Evolutionary conservation across 1,140 invertebrate genomes (phyloP).

Genomic region (Scylla paramamosain): DNA sequence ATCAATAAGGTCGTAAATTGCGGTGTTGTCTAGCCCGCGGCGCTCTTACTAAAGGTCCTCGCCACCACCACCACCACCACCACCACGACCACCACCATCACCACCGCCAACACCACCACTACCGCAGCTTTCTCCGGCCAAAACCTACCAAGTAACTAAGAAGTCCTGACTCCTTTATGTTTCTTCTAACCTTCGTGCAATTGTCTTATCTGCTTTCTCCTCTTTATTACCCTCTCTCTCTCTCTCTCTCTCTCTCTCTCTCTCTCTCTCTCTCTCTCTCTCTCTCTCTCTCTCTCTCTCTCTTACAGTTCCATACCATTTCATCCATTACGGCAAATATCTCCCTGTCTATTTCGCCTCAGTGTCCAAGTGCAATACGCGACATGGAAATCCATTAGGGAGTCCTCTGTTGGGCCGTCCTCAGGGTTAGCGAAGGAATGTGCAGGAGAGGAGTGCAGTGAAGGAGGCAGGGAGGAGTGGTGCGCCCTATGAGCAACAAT

Average conservation of each 20-base stretch:
- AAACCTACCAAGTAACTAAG: not conserved
- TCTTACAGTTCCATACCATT: not conserved
- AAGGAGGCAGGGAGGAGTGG: too few relatives aligned
- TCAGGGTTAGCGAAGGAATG: not conserved
- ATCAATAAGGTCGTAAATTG: slow-evolving; percentile 34
- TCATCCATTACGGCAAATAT: not conserved
- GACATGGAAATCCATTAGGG: not conserved
- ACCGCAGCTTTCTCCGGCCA: not conserved
- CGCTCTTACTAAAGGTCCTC: not conserved
- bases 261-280: slow-evolving; percentile 26
- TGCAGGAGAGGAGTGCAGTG: too few relatives aligned
- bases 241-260: slow-evolving; percentile 20
- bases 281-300: slow-evolving; percentile 9
- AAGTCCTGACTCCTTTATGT: not conserved
- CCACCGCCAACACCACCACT: not conserved
- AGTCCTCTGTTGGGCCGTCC: not conserved
- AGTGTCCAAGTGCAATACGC: not conserved
- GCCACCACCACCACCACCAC: slow-evolving; percentile 3
- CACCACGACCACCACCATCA: not conserved
- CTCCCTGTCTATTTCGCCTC: not conserved
- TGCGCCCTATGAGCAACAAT: too few relatives aligned
- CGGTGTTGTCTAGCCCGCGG: not conserved
- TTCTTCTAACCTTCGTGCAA: not conserved
- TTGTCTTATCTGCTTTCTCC: not conserved
- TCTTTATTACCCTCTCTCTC: not conserved